Conservation (phyloP, 2,888 invertebrate genomes). For the Drosophila putrida region DNA sequence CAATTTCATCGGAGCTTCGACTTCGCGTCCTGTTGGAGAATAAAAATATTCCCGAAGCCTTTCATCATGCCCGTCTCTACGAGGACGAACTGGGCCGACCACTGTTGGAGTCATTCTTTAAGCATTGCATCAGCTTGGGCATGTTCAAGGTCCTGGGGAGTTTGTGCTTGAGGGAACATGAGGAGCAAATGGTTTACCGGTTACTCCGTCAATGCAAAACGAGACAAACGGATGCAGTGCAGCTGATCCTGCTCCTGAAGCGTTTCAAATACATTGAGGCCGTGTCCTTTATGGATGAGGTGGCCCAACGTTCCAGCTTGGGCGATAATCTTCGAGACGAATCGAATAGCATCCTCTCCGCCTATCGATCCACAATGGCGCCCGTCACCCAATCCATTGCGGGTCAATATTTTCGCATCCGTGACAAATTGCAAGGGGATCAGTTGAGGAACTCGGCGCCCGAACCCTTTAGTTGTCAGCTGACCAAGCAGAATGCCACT, state of each 20-base stretch:
- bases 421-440: slow-evolving; percentile 67
- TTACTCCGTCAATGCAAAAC: slow-evolving; percentile 77
- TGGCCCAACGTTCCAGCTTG: slow-evolving; percentile 50
- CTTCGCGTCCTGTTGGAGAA: slow-evolving; percentile 83
- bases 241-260: slow-evolving; percentile 83
- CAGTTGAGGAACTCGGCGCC: slow-evolving; percentile 52
- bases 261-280: slow-evolving; percentile 85
- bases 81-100: slow-evolving; percentile 73
- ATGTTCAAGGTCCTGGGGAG: slow-evolving; percentile 82
- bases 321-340: slow-evolving; percentile 69
- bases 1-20: slow-evolving; percentile 72
- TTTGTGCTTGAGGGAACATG: slow-evolving; percentile 79
- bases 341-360: slow-evolving; percentile 79
- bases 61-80: slow-evolving; percentile 81
- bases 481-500: slow-evolving; percentile 80
- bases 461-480: slow-evolving; percentile 82
- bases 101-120: slow-evolving; percentile 81
- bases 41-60: slow-evolving; percentile 83
- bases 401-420: slow-evolving; percentile 81
- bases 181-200: slow-evolving; percentile 80
- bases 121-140: slow-evolving; percentile 71
- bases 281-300: slow-evolving; percentile 82
- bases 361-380: slow-evolving; percentile 84
- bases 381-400: slow-evolving; percentile 82
- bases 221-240: slow-evolving; percentile 76